These are phyloP conservation scores for Lytechinus variegatus DNA, from an alignment of 35 echinoderm and acorn worm species.

Conservation along the genomic window DNA sequence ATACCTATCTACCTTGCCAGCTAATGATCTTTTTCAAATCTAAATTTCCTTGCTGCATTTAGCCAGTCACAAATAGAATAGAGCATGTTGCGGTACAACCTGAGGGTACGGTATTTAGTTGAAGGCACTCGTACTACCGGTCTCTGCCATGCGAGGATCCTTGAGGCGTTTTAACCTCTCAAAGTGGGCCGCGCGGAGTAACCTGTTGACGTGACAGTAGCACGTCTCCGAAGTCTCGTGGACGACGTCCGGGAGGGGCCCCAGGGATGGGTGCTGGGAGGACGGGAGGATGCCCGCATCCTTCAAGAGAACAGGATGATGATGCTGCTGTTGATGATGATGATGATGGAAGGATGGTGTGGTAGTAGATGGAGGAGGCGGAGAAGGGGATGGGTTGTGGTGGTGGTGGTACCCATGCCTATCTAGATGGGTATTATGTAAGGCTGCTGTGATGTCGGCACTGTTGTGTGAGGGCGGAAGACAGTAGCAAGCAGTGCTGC, in stretches of 20 bases:
- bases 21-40: neutral
- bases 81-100: neutral
- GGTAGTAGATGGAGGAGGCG: neutral
- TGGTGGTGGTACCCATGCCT: neutral
- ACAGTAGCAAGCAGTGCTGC: neutral
- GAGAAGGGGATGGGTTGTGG: neutral
- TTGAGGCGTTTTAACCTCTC: constrained; percentile 48
- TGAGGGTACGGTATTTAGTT: neutral
- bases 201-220: constrained; percentile 55
- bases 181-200: constrained; percentile 59
- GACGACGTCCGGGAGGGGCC: neutral
- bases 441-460: constrained; percentile 12
- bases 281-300: constrained; percentile 21
- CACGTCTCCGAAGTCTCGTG: neutral
- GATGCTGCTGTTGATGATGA: neutral
- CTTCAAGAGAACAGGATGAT: constrained; percentile 7
- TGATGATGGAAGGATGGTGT: neutral
- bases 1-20: neutral
- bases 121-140: neutral
- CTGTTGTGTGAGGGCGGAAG: constrained; percentile 23
- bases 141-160: constrained; percentile 26
- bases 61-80: neutral
- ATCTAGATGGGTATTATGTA: neutral
- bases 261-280: neutral
- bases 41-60: neutral